phyloP scores from a whole-genome alignment of 2,113 vertebrate genomes.

The Talpa occidentalis region DNA sequence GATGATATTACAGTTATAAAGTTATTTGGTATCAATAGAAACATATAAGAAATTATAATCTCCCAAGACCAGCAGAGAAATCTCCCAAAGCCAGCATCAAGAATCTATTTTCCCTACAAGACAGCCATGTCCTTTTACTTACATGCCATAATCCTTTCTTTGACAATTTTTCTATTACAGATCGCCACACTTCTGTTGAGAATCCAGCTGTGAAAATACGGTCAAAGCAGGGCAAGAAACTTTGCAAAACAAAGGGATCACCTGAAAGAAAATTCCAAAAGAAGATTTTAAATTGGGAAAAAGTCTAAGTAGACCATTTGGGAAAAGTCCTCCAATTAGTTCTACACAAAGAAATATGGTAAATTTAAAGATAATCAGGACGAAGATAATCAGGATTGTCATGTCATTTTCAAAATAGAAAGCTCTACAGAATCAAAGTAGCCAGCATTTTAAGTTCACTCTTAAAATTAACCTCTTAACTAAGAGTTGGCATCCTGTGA shows the following conservation, averaged over 20 bases:
- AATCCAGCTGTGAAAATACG: conserved; percentile 78
- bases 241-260: conserved; percentile 66
- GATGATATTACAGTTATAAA: neutral
- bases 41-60: conserved; percentile 2
- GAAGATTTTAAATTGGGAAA: neutral
- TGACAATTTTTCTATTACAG: conserved; percentile 86
- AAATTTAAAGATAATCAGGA: neutral
- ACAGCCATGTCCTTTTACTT: conserved; percentile 66
- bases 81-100: neutral
- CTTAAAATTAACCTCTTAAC: neutral
- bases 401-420: neutral
- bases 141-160: conserved; percentile 86
- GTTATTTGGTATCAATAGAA: conserved; percentile 25
- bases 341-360: neutral
- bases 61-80: neutral
- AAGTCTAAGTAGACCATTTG: neutral
- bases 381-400: no score
- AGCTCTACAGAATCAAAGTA: neutral
- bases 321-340: neutral
- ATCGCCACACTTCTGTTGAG: conserved; percentile 82
- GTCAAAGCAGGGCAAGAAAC: conserved; percentile 72
- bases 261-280: conserved; percentile 73
- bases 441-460: neutral
- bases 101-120: neutral
- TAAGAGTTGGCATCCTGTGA: neutral